Percentiles rank a stretch among this genome's conserved stretches.
Conservation (phyloP, 2,113 vertebrate species). For the Microcebus tavaratra region DNA sequence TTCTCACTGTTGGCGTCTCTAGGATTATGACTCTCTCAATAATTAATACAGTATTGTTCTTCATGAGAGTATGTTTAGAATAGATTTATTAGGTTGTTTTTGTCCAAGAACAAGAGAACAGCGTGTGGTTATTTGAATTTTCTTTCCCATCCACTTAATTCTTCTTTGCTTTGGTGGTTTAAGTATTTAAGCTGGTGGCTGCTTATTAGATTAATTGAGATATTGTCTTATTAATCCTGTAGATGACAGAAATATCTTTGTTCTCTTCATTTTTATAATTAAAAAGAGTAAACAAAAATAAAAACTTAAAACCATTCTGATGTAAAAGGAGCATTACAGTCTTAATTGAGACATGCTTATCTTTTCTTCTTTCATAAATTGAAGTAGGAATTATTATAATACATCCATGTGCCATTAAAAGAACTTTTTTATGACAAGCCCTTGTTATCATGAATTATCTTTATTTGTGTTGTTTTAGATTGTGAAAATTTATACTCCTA, state of each 20-base stretch:
- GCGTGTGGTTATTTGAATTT: constrained; percentile 51
- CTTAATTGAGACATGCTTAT: neutral
- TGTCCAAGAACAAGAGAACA: constrained; percentile 47
- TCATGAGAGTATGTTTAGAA: constrained; percentile 56
- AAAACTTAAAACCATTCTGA: neutral
- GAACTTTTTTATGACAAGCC: neutral
- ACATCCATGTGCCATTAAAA: neutral
- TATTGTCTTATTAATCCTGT: constrained; percentile 44
- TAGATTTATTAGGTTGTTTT: constrained; percentile 73
- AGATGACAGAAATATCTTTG: constrained; percentile 23
- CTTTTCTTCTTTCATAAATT: neutral
- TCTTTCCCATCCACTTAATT: constrained; percentile 47
- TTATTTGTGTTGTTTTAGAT: neutral
- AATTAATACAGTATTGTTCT: constrained; percentile 72
- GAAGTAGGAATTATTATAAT: neutral
- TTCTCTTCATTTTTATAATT: constrained; percentile 18
- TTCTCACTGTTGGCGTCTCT: constrained; percentile 67
- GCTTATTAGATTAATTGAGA: constrained; percentile 45
- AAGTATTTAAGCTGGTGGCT: constrained; percentile 46
- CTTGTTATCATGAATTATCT: neutral
- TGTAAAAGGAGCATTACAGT: neutral
- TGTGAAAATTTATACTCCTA: neutral
- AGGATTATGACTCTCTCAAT: constrained; percentile 69
- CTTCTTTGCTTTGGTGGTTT: constrained; percentile 62
- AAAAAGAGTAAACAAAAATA: constrained; percentile 29